Conservation (phyloP, 1,140 invertebrate genomes). For the Formica selysi region DNA sequence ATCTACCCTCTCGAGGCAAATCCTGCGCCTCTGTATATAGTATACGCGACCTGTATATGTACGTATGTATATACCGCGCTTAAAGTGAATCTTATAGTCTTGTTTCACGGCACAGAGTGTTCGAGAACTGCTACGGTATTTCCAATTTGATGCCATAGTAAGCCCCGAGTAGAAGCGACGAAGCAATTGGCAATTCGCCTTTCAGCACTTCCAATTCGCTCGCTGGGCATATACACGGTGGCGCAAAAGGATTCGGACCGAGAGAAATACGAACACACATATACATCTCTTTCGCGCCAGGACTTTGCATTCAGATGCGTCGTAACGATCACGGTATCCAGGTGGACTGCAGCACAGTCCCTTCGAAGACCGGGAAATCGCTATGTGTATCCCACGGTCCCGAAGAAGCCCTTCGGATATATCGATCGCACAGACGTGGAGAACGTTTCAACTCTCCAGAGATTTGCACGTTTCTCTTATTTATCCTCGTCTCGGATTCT, state of each 20-base stretch:
- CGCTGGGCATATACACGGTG: conserved; percentile 25
- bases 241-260: conserved; percentile 3
- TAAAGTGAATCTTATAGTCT: conserved; percentile 32
- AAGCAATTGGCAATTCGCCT: conserved; percentile 65
- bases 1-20: conserved; percentile 35
- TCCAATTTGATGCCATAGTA: conserved; percentile 54
- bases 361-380: conserved; percentile 41
- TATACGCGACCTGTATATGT: conserved; percentile 36
- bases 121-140: conserved; percentile 44
- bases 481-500: conserved; percentile 34
- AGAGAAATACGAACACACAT: conserved; percentile 4
- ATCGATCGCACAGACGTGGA: conserved; percentile 41
- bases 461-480: conserved; percentile 37
- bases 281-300: background rate
- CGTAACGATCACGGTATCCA: conserved; percentile 48
- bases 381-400: conserved; percentile 37
- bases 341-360: background rate
- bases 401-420: conserved; percentile 40
- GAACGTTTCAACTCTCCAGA: conserved; percentile 37
- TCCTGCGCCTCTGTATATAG: conserved; percentile 49
- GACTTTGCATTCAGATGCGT: conserved; percentile 50
- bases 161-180: conserved; percentile 49
- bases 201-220: conserved; percentile 59
- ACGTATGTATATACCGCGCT: conserved; percentile 41
- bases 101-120: conserved; percentile 14